A percentile compares a stretch with the other conserved stretches of the same genome.
Evolutionary conservation across 2,113 vertebrate genomes (phyloP).

Genomic region (Odocoileus virginianus): DNA sequence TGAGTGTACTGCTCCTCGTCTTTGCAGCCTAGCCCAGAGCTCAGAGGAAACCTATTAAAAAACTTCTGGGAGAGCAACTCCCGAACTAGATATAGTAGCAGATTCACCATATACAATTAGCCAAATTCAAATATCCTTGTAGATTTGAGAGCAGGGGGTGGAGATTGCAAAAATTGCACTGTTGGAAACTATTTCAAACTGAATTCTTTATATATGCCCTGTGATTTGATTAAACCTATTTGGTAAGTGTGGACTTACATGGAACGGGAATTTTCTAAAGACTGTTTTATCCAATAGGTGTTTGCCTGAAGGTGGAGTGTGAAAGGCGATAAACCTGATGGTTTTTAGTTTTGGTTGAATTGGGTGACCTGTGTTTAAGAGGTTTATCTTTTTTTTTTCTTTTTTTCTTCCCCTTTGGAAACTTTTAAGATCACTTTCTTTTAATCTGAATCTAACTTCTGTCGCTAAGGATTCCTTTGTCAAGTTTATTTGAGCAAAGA

Average conservation of each 20-base stretch:
- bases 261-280: background rate
- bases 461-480: background rate
- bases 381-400: background rate
- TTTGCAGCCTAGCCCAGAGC: background rate
- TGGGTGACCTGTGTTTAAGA: background rate
- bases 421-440: background rate
- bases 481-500: background rate
- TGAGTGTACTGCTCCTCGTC: too few species aligned
- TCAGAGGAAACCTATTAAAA: background rate
- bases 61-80: background rate
- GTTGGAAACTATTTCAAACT: background rate
- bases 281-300: background rate
- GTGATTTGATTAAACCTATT: background rate
- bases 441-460: background rate
- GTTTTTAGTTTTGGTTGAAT: background rate
- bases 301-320: background rate
- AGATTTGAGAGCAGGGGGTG: background rate
- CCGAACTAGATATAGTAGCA: background rate
- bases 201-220: background rate
- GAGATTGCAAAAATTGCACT: background rate
- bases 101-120: background rate
- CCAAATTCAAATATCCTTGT: background rate
- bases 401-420: background rate
- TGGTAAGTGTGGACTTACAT: background rate
- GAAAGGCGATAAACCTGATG: background rate